Evolutionary conservation across 37 sponge, comb jelly and placozoan genomes (phyloP), one percentile per base, ranked within the genome.

Genomic region (Haliclona indistincta): DNA sequence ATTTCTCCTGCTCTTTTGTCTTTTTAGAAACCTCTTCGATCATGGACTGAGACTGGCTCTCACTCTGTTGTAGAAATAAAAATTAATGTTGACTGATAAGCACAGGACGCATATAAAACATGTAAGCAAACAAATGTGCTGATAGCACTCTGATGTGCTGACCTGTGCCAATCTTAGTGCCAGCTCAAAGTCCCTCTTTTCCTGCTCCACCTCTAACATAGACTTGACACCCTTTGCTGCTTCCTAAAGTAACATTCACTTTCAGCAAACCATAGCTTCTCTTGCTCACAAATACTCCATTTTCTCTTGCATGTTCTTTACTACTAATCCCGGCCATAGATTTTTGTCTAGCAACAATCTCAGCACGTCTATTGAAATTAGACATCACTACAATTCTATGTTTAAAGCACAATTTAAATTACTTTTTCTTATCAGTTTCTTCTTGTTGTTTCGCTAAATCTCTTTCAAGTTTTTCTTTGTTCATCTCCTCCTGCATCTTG

Each of bases 401-500:
- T 10, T 4, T 61, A 22, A 61, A 20, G 36, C 11, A n/a, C 19
- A n/a, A 28, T 41, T 17, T 30, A 45, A 17, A 29, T 56, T 61
- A 25, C 82, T 66, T 19, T 52, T 51, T 63, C 85, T 74, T 58
- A 89, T 90, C 39, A 84, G 90, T 52, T 88, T 88, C 51, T 94
- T 88, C 41, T 84, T 78, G 20, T 86, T 41, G 56, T 78, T 60
- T 38, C 92, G 56, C 63, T 94, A 88, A 42, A 68, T 74, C 79
- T 94, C 94, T n/a, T n/a, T n/a, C n/a, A n/a, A n/a, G n/a, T n/a
- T n/a, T n/a, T n/a, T n/a, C n/a, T n/a, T n/a, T n/a, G n/a, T n/a
- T n/a, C 94, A 91, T 90, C 56, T 90, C 91, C 56, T 96, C 97
- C 42, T 97, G 88, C 7, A 93, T 81, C 68, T 78, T 71, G 29